These are phyloP conservation scores for Lasiurus borealis DNA, from an alignment of 2,113 vertebrate genomes.

Conservation along the genomic window DNA sequence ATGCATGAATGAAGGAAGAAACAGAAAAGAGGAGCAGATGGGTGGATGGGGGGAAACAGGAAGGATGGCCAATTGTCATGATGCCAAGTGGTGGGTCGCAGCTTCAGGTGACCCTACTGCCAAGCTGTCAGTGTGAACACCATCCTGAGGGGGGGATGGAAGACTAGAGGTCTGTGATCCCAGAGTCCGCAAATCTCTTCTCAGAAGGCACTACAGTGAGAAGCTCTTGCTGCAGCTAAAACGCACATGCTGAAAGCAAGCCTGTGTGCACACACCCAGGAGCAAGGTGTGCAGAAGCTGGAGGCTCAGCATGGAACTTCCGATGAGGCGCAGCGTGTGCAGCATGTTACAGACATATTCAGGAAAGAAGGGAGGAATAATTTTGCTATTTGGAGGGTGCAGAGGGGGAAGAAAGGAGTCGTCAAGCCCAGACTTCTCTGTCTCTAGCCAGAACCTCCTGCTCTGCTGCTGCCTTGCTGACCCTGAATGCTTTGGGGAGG, in stretches of 20 bases:
- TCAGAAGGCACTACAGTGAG: background rate
- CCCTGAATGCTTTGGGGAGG: accelerated
- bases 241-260: background rate
- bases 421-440: background rate
- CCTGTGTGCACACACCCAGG: background rate
- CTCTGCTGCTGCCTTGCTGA: background rate
- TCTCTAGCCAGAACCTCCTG: constrained; percentile 28
- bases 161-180: background rate
- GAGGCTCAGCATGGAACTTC: background rate
- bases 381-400: background rate
- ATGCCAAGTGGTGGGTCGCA: constrained; percentile 37
- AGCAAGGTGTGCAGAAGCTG: background rate
- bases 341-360: background rate
- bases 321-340: background rate
- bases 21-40: constrained; percentile 67
- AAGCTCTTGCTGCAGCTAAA: constrained; percentile 3
- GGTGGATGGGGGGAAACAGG: constrained; percentile 27
- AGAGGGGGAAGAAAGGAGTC: background rate
- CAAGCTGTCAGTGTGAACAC: constrained; percentile 64
- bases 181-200: background rate
- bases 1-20: constrained; percentile 33
- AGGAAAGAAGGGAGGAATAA: background rate
- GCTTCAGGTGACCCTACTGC: constrained; percentile 73
- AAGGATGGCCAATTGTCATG: constrained; percentile 60
- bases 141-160: too few relatives aligned